A percentile compares a stretch with the other conserved stretches of the same genome.
Conservation (phyloP, 2,797 vertebrate species). For the Scarus forsteni region DNA sequence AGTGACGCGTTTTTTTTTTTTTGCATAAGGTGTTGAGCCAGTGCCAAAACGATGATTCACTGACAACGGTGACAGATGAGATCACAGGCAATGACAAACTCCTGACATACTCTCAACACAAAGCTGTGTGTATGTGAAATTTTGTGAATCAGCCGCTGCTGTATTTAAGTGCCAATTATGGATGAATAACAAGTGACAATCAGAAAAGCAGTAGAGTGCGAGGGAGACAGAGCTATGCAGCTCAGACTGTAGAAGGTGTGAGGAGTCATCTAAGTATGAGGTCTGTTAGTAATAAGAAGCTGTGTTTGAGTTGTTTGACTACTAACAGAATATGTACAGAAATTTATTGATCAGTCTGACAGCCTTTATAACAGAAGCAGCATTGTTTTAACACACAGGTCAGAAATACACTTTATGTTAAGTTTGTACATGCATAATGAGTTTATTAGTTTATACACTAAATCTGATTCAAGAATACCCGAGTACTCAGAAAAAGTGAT, state of each 20-base stretch:
- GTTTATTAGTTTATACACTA: too few species aligned
- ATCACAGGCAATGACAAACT: constrained; percentile 39
- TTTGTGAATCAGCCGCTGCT: constrained; percentile 31
- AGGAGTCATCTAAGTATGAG: constrained; percentile 67
- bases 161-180: constrained; percentile 59
- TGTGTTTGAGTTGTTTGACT: constrained; percentile 70
- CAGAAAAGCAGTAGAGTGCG: constrained; percentile 36
- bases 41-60: constrained; percentile 47
- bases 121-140: constrained; percentile 33
- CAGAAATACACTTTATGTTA: too few species aligned
- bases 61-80: constrained; percentile 47
- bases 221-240: constrained; percentile 14
- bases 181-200: constrained; percentile 62
- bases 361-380: not conserved
- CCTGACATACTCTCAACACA: constrained; percentile 30
- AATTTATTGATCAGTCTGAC: constrained; percentile 42
- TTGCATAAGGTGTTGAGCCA: constrained; percentile 33
- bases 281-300: constrained; percentile 68
- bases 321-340: constrained; percentile 58
- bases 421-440: too few species aligned
- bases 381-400: too few species aligned
- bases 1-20: constrained; percentile 31
- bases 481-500: too few species aligned
- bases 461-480: too few species aligned
- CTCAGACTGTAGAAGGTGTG: constrained; percentile 60